These are phyloP conservation scores for Amiota mariae DNA, from an alignment of 2,888 invertebrate species.

Conservation along the genomic window DNA sequence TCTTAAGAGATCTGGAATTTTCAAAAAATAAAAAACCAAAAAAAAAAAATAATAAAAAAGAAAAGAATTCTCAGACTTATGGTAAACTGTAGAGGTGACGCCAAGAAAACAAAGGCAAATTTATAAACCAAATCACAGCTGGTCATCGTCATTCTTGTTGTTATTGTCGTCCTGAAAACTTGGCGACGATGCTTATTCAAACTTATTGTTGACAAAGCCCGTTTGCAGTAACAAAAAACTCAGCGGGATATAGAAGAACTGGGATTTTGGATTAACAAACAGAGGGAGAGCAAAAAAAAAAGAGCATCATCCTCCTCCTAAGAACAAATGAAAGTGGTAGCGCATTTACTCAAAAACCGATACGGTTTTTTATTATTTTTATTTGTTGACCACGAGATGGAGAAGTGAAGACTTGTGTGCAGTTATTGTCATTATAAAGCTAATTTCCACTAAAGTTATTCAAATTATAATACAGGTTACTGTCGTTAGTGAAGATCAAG, in stretches of 20 bases:
- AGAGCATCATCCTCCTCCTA: background rate
- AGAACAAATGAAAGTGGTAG: no score
- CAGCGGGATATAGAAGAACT: conserved; percentile 2
- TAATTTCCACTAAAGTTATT: conserved; percentile 70
- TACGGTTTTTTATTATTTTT: no score
- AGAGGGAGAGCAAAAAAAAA: background rate
- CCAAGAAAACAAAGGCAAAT: conserved; percentile 18
- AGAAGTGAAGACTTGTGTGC: conserved; percentile 48
- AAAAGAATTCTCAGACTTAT: background rate
- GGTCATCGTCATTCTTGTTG: background rate
- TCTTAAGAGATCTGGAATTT: background rate
- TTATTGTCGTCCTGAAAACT: background rate
- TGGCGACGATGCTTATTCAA: conserved; percentile 5
- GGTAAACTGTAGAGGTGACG: background rate
- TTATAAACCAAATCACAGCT: conserved; percentile 25
- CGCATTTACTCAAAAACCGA: no score
- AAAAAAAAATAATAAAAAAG: background rate
- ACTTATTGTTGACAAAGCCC: conserved; percentile 7
- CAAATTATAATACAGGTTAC: conserved; percentile 59
- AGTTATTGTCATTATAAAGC: conserved; percentile 71
- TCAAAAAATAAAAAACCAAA: background rate
- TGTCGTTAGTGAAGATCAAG: background rate
- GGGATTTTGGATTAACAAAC: background rate
- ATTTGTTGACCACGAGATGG: background rate
- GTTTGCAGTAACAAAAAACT: conserved; percentile 15